These are phyloP conservation scores for Xylota sylvarum DNA, from an alignment of 2,888 invertebrate species.

Conservation along the genomic window DNA sequence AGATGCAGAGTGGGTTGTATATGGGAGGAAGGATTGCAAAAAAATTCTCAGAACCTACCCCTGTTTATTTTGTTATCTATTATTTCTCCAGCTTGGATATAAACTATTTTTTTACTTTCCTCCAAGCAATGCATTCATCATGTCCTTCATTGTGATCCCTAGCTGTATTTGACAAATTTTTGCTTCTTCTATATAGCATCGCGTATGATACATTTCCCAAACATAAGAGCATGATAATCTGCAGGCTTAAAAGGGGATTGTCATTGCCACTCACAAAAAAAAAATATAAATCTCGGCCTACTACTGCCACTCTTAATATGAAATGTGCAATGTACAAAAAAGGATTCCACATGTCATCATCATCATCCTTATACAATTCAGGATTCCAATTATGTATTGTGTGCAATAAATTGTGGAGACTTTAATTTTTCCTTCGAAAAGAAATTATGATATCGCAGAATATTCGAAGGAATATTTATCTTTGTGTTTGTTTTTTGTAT, in stretches of 20 bases:
- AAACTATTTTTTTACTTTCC: not conserved
- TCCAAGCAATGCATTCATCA: not conserved
- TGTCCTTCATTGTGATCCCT: not conserved
- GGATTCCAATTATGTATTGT: conserved; percentile 38
- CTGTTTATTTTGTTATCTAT: not conserved
- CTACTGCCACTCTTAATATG: conserved; percentile 56
- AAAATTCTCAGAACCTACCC: no score
- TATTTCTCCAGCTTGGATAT: not conserved
- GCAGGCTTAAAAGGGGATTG: conserved; percentile 37
- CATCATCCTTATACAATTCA: conserved; percentile 45
- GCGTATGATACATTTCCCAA: conserved; percentile 35
- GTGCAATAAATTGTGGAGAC: conserved; percentile 42
- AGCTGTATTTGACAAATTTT: not conserved
- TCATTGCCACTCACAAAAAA: conserved; percentile 42
- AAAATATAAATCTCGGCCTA: conserved; percentile 51
- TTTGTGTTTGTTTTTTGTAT: not conserved
- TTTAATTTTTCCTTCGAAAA: conserved; percentile 49
- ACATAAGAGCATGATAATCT: conserved; percentile 45
- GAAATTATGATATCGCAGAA: not conserved
- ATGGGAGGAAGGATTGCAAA: no score
- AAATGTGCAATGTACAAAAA: conserved; percentile 42
- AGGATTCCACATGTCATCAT: conserved; percentile 61
- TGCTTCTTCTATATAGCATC: not conserved
- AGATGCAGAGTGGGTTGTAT: no score
- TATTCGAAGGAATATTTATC: conserved; percentile 4